A percentile compares a stretch with the other conserved stretches of the same genome.
phyloP scores from a whole-genome alignment of 53 echinoderm and acorn worm species.

The Echinometra lucunter region DNA sequence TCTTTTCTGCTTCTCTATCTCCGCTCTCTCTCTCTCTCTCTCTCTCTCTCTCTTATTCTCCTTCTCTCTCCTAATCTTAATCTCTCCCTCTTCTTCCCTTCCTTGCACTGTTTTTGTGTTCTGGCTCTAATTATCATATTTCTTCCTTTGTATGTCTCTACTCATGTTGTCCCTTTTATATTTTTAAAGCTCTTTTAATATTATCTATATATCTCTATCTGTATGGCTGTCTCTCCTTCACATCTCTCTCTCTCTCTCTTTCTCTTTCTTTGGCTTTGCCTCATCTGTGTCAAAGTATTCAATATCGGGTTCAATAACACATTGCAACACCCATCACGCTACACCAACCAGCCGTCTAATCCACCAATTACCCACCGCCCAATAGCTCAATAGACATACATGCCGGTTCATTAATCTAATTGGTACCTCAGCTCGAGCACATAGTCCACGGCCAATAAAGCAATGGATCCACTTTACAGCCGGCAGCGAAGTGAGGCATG shows the following conservation, averaged over 20 bases:
- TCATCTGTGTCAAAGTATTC: background rate
- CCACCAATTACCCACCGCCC: background rate
- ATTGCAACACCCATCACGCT: background rate
- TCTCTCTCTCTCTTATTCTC: background rate
- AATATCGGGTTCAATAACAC: conserved; percentile 8
- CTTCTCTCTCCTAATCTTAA: background rate
- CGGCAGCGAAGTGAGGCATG: conserved; percentile 6
- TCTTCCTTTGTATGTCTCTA: background rate
- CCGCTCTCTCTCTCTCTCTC: background rate
- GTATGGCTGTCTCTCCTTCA: background rate
- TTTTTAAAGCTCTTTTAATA: no score
- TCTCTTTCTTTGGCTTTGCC: background rate
- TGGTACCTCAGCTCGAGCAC: background rate
- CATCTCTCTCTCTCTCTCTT: background rate
- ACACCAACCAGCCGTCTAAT: background rate
- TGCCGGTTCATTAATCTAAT: conserved; percentile 25
- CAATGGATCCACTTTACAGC: background rate
- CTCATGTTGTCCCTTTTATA: background rate
- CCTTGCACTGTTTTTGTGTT: background rate
- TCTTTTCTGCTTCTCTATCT: background rate
- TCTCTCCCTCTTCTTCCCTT: background rate
- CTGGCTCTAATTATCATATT: no score
- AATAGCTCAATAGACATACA: conserved; percentile 15
- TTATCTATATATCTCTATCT: background rate
- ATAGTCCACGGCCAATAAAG: background rate